phyloP scores from a whole-genome alignment of 2,113 vertebrate genomes.

The Rhinolophus sinicus region DNA sequence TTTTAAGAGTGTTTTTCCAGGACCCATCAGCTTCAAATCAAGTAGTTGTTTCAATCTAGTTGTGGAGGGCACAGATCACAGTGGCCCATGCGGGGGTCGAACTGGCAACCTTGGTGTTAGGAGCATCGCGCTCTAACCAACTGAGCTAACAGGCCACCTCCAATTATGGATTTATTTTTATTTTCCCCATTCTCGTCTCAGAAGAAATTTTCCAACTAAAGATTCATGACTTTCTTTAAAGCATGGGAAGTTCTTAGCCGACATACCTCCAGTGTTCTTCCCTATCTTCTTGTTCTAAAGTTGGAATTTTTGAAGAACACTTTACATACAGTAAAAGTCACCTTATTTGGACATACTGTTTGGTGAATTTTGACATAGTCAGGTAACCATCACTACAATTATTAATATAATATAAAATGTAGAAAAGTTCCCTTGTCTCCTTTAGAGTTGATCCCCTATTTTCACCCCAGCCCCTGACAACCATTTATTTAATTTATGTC shows the following conservation, averaged over 20 bases:
- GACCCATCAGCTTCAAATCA: too few species aligned
- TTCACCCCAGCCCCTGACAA: neutral
- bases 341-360: neutral
- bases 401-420: neutral
- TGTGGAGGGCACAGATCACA: too few species aligned
- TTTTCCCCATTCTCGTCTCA: neutral
- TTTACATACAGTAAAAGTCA: neutral
- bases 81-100: too few species aligned
- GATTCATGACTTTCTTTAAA: neutral
- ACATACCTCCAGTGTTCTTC: neutral
- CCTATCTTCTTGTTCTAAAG: neutral
- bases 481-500: neutral
- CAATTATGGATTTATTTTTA: neutral
- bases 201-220: slow-evolving; percentile 31
- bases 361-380: neutral
- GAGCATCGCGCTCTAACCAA: too few species aligned
- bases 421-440: neutral
- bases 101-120: too few species aligned
- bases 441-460: neutral
- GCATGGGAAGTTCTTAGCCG: neutral
- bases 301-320: neutral
- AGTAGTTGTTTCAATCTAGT: too few species aligned
- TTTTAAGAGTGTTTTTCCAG: too few species aligned
- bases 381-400: neutral
- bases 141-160: too few species aligned